Conservation (phyloP, 2,113 vertebrate species). For the Numenius arquata region DNA sequence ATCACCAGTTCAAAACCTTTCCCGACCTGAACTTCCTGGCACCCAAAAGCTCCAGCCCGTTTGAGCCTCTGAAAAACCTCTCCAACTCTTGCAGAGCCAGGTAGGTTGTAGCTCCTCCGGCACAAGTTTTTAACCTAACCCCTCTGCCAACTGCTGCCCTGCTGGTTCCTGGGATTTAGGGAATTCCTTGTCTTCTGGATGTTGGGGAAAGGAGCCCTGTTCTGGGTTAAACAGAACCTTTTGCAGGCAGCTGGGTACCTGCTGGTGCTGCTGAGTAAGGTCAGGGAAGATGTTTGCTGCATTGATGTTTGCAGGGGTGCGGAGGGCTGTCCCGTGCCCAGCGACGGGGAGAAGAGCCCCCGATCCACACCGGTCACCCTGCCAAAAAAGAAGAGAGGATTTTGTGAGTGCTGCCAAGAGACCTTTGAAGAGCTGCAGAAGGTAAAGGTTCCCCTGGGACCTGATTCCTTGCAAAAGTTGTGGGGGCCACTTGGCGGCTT, state of each 20-base stretch:
- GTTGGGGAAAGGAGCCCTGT: background rate
- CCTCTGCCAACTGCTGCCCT: background rate
- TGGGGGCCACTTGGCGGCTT: background rate
- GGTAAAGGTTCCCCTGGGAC: constrained; percentile 56
- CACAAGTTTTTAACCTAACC: background rate
- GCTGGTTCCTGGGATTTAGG: background rate
- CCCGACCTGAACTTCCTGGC: constrained; percentile 77
- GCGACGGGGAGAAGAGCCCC: constrained; percentile 7
- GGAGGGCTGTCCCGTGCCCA: background rate
- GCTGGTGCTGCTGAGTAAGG: background rate
- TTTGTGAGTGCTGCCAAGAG: constrained; percentile 85
- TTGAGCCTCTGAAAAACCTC: constrained; percentile 69
- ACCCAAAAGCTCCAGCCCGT: constrained; percentile 78
- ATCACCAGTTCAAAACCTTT: constrained; percentile 81
- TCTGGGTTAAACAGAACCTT: background rate
- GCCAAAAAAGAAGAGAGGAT: constrained; percentile 73
- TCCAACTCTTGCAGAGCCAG: constrained; percentile 12
- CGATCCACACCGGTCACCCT: background rate
- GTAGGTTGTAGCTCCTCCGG: constrained; percentile 42
- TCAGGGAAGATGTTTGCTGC: background rate
- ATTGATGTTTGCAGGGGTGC: background rate
- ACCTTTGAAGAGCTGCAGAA: constrained; percentile 76
- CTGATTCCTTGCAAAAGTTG: background rate
- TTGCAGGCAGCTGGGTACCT: background rate
- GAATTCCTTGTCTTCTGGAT: background rate